A percentile compares a stretch with the other conserved stretches of the same genome.
phyloP scores from a whole-genome alignment of 2,797 vertebrate genomes.

The Naso thynnoides region DNA sequence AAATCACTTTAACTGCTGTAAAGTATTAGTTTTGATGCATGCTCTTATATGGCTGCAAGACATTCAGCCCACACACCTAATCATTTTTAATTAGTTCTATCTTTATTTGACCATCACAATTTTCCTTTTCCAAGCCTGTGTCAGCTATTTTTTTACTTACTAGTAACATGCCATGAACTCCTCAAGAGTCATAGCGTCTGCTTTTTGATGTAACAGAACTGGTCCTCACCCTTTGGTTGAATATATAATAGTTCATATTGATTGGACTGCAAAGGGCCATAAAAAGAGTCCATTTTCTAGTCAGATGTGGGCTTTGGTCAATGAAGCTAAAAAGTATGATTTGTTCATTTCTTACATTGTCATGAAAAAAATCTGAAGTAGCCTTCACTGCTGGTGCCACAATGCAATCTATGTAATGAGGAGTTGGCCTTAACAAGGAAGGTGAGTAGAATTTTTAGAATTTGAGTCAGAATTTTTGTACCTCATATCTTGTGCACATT shows the following conservation, averaged over 20 bases:
- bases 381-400: not conserved
- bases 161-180: constrained; percentile 9
- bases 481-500: not conserved
- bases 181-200: not conserved
- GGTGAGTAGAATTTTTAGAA: not conserved
- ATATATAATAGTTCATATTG: constrained; percentile 4
- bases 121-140: constrained; percentile 7
- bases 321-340: not conserved
- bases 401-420: not conserved
- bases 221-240: not conserved
- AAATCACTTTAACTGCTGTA: constrained; percentile 7
- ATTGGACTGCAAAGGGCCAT: constrained; percentile 5
- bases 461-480: no score
- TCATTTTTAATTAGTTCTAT: constrained; percentile 54
- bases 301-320: constrained; percentile 8
- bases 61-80: constrained; percentile 27
- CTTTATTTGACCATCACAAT: constrained; percentile 18
- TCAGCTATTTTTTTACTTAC: constrained; percentile 26
- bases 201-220: not conserved
- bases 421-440: not conserved
- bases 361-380: not conserved
- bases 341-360: not conserved
- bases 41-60: constrained; percentile 8
- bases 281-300: not conserved
- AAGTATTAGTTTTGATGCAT: not conserved